These are phyloP conservation scores for Charanyca ferruginea DNA, from an alignment of 2,888 invertebrate species.

Conservation along the genomic window DNA sequence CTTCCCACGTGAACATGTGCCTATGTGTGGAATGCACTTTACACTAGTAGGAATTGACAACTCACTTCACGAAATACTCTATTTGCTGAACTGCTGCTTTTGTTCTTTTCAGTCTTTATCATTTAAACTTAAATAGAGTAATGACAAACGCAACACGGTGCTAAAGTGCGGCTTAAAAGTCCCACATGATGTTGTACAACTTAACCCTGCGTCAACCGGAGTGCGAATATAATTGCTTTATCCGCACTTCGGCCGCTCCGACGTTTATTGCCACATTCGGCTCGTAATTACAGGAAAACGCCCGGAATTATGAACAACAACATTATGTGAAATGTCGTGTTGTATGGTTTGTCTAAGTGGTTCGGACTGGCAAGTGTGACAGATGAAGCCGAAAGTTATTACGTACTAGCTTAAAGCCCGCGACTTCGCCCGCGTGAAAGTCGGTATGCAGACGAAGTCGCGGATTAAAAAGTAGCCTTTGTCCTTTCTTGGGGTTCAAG, in stretches of 20 bases:
- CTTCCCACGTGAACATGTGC: too few relatives aligned
- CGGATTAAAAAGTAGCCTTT: too few relatives aligned
- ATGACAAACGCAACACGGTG: neutral
- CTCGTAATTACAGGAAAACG: constrained; percentile 44
- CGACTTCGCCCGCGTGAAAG: too few relatives aligned
- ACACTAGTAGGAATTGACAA: too few relatives aligned
- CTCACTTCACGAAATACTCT: too few relatives aligned
- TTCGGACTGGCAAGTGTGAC: constrained; percentile 3
- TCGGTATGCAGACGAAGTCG: too few relatives aligned
- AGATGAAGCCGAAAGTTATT: constrained; percentile 1
- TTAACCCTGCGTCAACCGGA: constrained; percentile 30
- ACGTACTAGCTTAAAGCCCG: too few relatives aligned
- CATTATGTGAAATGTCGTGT: constrained; percentile 33
- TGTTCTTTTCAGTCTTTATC: too few relatives aligned
- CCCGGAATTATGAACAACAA: constrained; percentile 39
- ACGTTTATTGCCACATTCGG: constrained; percentile 47
- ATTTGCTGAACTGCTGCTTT: too few relatives aligned
- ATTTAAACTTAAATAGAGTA: neutral
- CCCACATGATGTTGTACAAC: constrained; percentile 1
- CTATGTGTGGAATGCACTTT: too few relatives aligned
- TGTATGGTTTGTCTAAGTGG: constrained; percentile 13
- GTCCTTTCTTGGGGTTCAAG: too few relatives aligned
- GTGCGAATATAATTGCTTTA: constrained; percentile 53
- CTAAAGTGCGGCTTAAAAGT: neutral
- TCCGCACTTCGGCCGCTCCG: constrained; percentile 36